Percentiles rank a stretch among this genome's conserved stretches.
Conservation (phyloP, 2,113 vertebrate genomes). For the Otus sunia region DNA sequence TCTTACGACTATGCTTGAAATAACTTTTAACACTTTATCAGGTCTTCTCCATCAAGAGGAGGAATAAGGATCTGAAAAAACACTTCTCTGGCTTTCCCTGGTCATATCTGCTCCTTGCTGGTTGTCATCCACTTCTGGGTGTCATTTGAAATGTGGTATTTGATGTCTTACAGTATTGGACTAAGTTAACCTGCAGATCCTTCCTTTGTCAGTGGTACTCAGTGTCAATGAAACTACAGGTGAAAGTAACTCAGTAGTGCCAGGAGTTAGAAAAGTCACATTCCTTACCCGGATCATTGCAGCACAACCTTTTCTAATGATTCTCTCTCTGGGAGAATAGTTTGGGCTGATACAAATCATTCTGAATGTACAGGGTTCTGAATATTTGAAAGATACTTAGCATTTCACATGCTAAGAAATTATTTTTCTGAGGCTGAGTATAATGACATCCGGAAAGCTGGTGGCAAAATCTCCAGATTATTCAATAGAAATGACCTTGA, state of each 20-base stretch:
- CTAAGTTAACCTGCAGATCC: neutral
- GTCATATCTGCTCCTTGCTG: neutral
- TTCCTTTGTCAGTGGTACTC: neutral
- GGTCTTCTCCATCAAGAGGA: neutral
- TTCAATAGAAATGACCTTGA: constrained; percentile 29
- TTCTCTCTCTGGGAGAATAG: neutral
- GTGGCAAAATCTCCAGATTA: neutral
- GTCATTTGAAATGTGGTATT: neutral
- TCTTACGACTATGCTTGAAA: neutral
- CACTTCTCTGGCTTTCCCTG: neutral
- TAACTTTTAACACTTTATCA: neutral
- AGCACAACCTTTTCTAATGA: neutral
- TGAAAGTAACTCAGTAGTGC: neutral
- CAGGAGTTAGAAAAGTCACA: neutral
- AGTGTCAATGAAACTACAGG: neutral
- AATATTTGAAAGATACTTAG: neutral
- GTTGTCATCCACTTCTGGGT: neutral
- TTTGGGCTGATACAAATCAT: neutral
- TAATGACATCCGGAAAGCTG: neutral
- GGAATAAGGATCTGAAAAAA: neutral
- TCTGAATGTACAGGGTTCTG: neutral
- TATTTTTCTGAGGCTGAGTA: neutral
- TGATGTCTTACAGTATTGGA: neutral
- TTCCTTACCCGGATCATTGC: neutral
- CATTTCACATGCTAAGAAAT: neutral